phyloP scores from a whole-genome alignment of 1,140 invertebrate genomes.

The Metaphire vulgaris region DNA sequence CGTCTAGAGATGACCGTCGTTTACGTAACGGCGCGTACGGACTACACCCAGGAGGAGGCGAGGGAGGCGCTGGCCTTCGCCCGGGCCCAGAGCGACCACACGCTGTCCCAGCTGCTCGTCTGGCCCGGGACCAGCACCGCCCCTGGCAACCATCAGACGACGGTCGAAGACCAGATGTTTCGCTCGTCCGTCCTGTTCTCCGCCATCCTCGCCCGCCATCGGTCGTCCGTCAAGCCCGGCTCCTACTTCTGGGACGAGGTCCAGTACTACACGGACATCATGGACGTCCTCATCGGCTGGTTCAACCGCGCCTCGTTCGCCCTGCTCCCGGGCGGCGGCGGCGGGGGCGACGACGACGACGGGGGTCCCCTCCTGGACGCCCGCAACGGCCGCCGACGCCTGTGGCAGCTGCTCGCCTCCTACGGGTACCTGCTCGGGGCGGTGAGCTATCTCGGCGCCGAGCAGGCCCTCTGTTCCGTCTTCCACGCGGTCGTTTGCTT shows the following conservation, averaged over 20 bases:
- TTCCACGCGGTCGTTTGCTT: constrained; percentile 22
- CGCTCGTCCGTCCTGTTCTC: constrained; percentile 20
- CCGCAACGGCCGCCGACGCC: neutral
- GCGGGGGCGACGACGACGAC: neutral
- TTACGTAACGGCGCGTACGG: constrained; percentile 25
- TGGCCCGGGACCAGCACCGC: constrained; percentile 19
- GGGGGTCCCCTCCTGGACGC: neutral
- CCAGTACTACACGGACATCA: constrained; percentile 24
- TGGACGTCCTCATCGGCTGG: constrained; percentile 13
- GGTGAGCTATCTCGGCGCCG: constrained; percentile 18
- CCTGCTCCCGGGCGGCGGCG: neutral
- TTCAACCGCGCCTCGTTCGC: constrained; percentile 14
- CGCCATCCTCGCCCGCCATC: constrained; percentile 23
- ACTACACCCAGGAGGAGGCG: constrained; percentile 15
- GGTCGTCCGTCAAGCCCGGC: constrained; percentile 16
- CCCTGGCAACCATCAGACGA: neutral
- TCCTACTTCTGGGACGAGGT: constrained; percentile 25
- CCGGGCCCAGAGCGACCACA: constrained; percentile 15
- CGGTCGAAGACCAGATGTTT: constrained; percentile 12
- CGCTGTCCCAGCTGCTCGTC: constrained; percentile 3
- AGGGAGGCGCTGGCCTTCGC: constrained; percentile 18
- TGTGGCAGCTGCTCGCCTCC: constrained; percentile 20
- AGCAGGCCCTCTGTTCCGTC: constrained; percentile 18
- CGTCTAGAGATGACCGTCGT: constrained; percentile 13
- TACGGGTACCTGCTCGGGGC: constrained; percentile 14